These are phyloP conservation scores for Smutsia gigantea DNA, from an alignment of 2,797 vertebrate genomes.

Conservation along the genomic window DNA sequence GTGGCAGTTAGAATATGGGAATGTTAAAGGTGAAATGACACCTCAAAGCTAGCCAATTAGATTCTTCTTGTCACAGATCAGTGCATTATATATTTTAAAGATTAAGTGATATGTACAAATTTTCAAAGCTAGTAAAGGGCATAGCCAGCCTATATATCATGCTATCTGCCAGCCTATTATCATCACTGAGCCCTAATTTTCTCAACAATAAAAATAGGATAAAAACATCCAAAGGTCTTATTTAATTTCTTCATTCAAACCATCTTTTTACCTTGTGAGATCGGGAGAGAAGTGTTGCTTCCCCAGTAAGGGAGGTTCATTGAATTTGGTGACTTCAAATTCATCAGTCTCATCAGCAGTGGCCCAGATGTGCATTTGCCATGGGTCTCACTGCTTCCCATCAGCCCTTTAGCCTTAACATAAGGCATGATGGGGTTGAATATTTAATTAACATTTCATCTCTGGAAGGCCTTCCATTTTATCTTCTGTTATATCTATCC, in stretches of 20 bases:
- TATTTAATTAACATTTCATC: neutral
- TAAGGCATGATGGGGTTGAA: neutral
- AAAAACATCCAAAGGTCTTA: neutral
- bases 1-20: neutral
- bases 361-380: neutral
- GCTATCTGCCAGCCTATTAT: neutral
- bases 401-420: neutral
- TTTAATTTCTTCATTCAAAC: neutral
- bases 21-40: slow-evolving; percentile 15
- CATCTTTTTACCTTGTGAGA: neutral
- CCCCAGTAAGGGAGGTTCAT: neutral
- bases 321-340: neutral
- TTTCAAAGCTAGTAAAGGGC: neutral
- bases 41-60: neutral
- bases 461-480: neutral
- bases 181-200: neutral
- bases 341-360: neutral
- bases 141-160: neutral
- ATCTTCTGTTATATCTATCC: neutral
- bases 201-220: slow-evolving; percentile 6
- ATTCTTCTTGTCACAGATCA: neutral
- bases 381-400: neutral
- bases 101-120: neutral
- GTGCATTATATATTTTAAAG: neutral
- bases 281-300: neutral